Conservation (phyloP, 53 echinoderm and acorn worm genomes). For the Pentamera pediparva region DNA sequence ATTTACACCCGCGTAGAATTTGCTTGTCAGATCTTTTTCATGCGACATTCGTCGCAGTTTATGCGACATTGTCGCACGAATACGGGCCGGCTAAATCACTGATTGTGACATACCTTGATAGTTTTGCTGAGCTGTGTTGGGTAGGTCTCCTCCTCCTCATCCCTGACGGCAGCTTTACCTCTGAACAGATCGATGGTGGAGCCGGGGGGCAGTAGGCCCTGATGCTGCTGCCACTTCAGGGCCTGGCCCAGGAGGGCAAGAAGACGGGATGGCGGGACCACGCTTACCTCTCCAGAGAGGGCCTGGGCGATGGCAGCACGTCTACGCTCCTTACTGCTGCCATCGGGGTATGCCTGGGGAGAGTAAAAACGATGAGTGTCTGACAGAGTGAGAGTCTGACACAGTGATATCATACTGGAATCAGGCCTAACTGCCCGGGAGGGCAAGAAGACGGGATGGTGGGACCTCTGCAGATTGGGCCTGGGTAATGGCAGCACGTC, state of each 20-base stretch:
- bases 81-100: neutral
- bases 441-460: slow-evolving; percentile 92
- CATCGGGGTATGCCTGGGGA: slow-evolving; percentile 91
- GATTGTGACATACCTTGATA: slow-evolving; percentile 68
- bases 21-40: too few species aligned
- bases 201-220: slow-evolving; percentile 92
- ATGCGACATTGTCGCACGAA: too few species aligned
- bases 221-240: slow-evolving; percentile 99
- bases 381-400: too few species aligned
- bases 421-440: too few species aligned
- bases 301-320: slow-evolving; percentile 93
- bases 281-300: slow-evolving; percentile 94
- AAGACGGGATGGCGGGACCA: slow-evolving; percentile 96
- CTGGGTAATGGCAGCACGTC: slow-evolving; percentile 87
- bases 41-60: too few species aligned
- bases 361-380: too few species aligned
- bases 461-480: slow-evolving; percentile 95
- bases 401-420: too few species aligned
- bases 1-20: too few species aligned
- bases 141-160: slow-evolving; percentile 97
- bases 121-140: slow-evolving; percentile 97
- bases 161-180: slow-evolving; percentile 96
- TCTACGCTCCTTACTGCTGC: slow-evolving; percentile 89
- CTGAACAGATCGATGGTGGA: slow-evolving; percentile 94
- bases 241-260: slow-evolving; percentile 93